phyloP scores from a whole-genome alignment of 2,888 invertebrate species.

The Norana najaformis region DNA sequence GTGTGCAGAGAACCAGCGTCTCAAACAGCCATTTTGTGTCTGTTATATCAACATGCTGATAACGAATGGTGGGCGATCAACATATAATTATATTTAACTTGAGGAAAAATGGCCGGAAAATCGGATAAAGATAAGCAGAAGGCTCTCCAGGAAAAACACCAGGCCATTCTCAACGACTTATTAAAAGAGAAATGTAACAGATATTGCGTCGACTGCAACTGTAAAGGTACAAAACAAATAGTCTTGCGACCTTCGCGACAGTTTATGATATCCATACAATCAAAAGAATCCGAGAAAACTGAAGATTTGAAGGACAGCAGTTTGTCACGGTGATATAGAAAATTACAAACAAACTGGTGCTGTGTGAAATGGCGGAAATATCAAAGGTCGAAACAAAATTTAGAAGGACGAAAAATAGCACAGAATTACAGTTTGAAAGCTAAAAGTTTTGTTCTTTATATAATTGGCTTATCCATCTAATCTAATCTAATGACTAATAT shows the following conservation, averaged over 20 bases:
- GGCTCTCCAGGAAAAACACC: slow-evolving; percentile 72
- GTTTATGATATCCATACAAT: neutral
- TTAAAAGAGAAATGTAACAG: slow-evolving; percentile 98
- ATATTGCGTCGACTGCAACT: slow-evolving; percentile 99
- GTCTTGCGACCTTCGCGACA: neutral
- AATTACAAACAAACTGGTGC: too few relatives aligned
- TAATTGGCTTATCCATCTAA: too few relatives aligned
- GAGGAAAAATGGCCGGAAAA: slow-evolving; percentile 5
- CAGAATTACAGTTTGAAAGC: too few relatives aligned
- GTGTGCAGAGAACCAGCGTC: neutral
- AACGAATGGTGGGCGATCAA: slow-evolving; percentile 24
- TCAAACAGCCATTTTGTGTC: neutral
- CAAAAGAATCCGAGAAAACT: too few relatives aligned
- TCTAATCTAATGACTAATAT: too few relatives aligned
- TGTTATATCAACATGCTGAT: neutral
- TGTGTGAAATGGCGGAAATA: too few relatives aligned
- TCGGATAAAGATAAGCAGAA: slow-evolving; percentile 57
- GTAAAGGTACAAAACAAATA: slow-evolving; percentile 79
- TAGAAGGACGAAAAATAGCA: too few relatives aligned
- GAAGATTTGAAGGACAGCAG: too few relatives aligned
- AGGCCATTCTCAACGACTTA: slow-evolving; percentile 85
- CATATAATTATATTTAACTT: neutral
- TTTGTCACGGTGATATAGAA: too few relatives aligned
- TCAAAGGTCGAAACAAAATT: too few relatives aligned
- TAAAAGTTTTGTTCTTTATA: neutral